Percentiles rank a stretch among this genome's conserved stretches.
These are phyloP conservation scores for Tachina grossa DNA, from an alignment of 2,888 invertebrate genomes.

Conservation along the genomic window DNA sequence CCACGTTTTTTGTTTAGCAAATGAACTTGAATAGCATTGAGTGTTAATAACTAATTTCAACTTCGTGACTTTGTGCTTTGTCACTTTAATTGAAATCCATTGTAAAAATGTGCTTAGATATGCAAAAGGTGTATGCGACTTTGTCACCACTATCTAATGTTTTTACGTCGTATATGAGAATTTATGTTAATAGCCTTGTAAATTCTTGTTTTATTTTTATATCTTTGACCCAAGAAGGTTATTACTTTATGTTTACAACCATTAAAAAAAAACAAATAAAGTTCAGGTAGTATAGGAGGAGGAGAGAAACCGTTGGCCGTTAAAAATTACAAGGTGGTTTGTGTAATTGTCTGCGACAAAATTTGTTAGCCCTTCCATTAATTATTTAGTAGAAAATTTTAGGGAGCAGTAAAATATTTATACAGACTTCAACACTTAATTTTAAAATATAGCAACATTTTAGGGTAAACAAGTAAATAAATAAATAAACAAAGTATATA, in stretches of 20 bases:
- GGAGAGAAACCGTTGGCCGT: not conserved
- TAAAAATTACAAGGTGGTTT: not conserved
- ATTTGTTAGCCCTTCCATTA: slow-evolving; percentile 1
- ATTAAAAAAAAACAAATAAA: not conserved
- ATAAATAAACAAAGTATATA: not conserved
- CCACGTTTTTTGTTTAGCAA: not conserved
- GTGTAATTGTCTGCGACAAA: not conserved
- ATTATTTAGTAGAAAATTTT: not conserved
- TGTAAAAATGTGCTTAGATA: slow-evolving; percentile 14
- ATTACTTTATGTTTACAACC: not conserved
- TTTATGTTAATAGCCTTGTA: slow-evolving; percentile 15
- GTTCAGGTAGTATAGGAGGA: not conserved
- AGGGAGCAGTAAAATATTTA: not conserved
- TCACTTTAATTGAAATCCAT: slow-evolving; percentile 44
- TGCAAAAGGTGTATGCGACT: not conserved
- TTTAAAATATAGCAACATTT: not conserved
- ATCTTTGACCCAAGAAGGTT: not conserved
- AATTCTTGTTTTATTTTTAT: slow-evolving; percentile 2
- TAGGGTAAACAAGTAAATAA: not conserved
- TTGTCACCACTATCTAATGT: not conserved
- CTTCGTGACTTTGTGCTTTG: slow-evolving; percentile 63
- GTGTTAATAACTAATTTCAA: slow-evolving; percentile 67
- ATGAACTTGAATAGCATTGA: slow-evolving; percentile 28
- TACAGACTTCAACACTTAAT: not conserved
- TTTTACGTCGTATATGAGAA: not conserved